These are phyloP conservation scores for Thermophis baileyi DNA, from an alignment of 2,113 vertebrate species.

Conservation along the genomic window DNA sequence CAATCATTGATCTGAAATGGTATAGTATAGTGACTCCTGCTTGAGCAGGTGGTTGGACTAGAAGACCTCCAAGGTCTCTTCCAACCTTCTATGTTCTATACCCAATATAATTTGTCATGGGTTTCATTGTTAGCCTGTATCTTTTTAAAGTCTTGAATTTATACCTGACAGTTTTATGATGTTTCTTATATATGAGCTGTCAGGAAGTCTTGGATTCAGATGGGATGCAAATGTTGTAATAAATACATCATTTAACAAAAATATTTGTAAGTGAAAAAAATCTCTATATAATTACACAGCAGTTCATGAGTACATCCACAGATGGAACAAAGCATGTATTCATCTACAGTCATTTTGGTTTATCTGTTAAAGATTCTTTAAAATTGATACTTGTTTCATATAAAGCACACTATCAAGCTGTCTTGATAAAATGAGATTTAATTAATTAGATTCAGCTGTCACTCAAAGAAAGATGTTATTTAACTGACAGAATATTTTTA, in stretches of 20 bases:
- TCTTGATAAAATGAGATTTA: neutral
- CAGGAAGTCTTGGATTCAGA: neutral
- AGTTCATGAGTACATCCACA: neutral
- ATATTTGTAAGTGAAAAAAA: conserved; percentile 9
- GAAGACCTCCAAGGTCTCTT: neutral
- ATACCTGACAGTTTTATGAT: neutral
- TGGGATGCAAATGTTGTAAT: neutral
- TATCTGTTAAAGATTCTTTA: neutral
- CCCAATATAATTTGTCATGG: neutral
- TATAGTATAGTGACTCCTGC: neutral
- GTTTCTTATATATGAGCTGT: neutral
- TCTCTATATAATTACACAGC: neutral
- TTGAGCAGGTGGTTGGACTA: neutral
- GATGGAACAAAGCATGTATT: neutral
- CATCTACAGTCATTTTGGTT: neutral
- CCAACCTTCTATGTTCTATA: neutral
- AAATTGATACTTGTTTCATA: neutral
- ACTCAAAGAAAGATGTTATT: neutral
- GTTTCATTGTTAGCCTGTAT: neutral
- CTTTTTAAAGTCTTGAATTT: neutral
- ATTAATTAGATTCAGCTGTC: neutral
- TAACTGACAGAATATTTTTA: neutral
- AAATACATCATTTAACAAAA: neutral
- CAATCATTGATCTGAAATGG: neutral
- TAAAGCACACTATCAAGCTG: neutral